phyloP scores from a whole-genome alignment of 2,113 vertebrate genomes.

The Sylvilagus bachmani region DNA sequence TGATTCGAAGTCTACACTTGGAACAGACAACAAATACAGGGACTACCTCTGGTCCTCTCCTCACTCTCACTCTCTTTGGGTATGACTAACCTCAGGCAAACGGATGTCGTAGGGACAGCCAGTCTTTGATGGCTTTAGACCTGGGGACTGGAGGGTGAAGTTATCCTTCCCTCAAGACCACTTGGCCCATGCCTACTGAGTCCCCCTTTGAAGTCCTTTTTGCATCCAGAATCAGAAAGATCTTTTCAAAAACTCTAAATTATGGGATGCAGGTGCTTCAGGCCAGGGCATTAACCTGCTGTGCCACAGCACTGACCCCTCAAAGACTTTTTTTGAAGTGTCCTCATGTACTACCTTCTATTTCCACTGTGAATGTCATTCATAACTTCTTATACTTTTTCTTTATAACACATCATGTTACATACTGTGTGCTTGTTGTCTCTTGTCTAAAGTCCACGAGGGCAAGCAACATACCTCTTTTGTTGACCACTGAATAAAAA shows the following conservation, averaged over 20 bases:
- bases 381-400: background rate
- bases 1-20: background rate
- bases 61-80: background rate
- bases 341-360: background rate
- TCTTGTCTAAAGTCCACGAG: constrained; percentile 19
- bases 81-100: background rate
- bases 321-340: too few species aligned
- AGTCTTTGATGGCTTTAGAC: background rate
- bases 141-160: background rate
- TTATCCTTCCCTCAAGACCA: background rate
- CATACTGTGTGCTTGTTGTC: background rate
- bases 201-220: background rate
- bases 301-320: too few species aligned
- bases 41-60: background rate
- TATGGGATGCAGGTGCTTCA: too few species aligned
- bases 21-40: background rate
- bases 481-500: constrained; percentile 46
- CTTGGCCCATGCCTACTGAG: background rate
- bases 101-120: background rate
- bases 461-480: background rate
- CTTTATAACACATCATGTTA: constrained; percentile 20
- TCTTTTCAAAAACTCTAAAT: background rate
- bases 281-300: too few species aligned
- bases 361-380: background rate
- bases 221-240: background rate